Evolutionary conservation across 2,888 invertebrate genomes (phyloP).

Genomic region (Campoletis raptor): DNA sequence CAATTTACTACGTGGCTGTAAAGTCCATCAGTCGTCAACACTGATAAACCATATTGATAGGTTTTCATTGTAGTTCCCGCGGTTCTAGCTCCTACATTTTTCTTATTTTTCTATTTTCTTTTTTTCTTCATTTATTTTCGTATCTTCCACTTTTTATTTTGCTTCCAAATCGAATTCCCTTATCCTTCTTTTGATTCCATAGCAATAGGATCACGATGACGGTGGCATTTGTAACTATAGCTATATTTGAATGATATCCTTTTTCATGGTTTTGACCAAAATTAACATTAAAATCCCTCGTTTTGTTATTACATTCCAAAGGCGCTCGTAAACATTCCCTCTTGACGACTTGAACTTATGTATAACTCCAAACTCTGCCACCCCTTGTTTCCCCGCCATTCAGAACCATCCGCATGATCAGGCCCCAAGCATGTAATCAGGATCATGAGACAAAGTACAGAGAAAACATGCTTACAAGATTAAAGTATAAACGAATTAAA

Average conservation of each 20-base stretch:
- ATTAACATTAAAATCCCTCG: not conserved
- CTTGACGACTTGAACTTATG: slow-evolving; percentile 37
- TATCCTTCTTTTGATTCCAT: not conserved
- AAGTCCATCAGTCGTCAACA: slow-evolving; percentile 64
- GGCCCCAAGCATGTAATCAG: slow-evolving; percentile 50
- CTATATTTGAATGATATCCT: not conserved
- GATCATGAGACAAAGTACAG: not conserved
- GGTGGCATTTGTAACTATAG: no score
- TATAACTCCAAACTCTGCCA: slow-evolving; percentile 16
- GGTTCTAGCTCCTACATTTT: slow-evolving; percentile 49
- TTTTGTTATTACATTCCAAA: slow-evolving; percentile 14
- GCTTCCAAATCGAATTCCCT: not conserved
- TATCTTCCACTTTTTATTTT: slow-evolving; percentile 4
- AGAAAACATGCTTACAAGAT: slow-evolving; percentile 3
- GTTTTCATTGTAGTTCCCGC: slow-evolving; percentile 68
- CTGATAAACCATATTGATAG: slow-evolving; percentile 70
- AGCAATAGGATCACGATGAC: not conserved
- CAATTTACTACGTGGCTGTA: slow-evolving; percentile 69
- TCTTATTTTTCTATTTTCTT: slow-evolving; percentile 45
- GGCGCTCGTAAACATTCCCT: slow-evolving; percentile 33
- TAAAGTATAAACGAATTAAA: slow-evolving; percentile 15
- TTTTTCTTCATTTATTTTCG: slow-evolving; percentile 14
- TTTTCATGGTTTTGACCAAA: not conserved
- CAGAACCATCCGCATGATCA: slow-evolving; percentile 37
- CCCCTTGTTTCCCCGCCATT: not conserved